Conservation (phyloP, 2,888 invertebrate genomes). For the Dryocosmus kuriphilus region DNA sequence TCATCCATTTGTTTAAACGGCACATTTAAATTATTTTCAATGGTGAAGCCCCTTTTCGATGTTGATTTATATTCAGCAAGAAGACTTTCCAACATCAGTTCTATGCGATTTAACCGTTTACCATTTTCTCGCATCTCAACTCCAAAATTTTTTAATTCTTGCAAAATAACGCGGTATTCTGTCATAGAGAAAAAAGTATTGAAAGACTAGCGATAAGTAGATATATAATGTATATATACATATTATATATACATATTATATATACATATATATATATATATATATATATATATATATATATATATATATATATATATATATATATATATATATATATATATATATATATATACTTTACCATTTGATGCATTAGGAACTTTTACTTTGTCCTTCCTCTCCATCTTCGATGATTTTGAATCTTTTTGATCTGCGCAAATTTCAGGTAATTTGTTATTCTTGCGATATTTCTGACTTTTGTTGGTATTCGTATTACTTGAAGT, state of each 20-base stretch:
- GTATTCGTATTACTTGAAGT: neutral
- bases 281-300: too few relatives aligned
- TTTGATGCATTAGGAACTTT: too few relatives aligned
- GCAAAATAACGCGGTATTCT: neutral
- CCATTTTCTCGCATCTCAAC: neutral
- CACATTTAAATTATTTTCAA: neutral
- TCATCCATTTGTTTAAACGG: neutral
- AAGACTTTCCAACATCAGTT: neutral
- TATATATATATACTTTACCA: too few relatives aligned
- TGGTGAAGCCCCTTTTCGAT: neutral
- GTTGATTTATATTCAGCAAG: neutral
- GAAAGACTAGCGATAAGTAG: neutral
- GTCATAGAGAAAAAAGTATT: neutral
- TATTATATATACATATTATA: too few relatives aligned
- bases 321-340: too few relatives aligned
- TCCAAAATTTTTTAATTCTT: neutral
- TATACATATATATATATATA: too few relatives aligned
- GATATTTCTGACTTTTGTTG: neutral
- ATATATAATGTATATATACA: too few relatives aligned
- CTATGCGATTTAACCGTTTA: neutral
- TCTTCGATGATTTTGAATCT: too few relatives aligned
- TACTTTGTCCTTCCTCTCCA: too few relatives aligned
- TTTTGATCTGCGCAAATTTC: too few relatives aligned
- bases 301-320: too few relatives aligned
- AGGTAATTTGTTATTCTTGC: neutral